Evolutionary conservation across 2,113 vertebrate genomes (phyloP).

Genomic region (Atractosteus spatula): DNA sequence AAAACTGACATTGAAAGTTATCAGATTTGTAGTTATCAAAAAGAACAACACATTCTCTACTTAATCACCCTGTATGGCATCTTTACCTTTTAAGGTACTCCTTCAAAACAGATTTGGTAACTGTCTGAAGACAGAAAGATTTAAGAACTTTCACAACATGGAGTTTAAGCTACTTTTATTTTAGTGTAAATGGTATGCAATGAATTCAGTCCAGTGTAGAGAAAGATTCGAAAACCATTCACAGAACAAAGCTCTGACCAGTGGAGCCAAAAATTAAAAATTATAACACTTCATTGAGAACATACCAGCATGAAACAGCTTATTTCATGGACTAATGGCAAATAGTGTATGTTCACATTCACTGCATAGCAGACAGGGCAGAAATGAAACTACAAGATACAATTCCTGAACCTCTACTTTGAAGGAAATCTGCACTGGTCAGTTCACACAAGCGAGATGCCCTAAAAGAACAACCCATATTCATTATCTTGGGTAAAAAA

Average conservation of each 20-base stretch:
- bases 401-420: background rate
- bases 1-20: too few relatives aligned
- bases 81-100: too few relatives aligned
- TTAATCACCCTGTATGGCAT: too few relatives aligned
- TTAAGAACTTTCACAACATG: background rate
- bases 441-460: background rate
- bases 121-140: conserved; percentile 6
- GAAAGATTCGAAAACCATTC: conserved; percentile 13
- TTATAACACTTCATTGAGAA: conserved; percentile 22
- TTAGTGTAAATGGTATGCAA: background rate
- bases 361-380: conserved; percentile 19
- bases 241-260: conserved; percentile 22
- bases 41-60: too few relatives aligned
- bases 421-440: background rate
- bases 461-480: background rate
- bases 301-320: conserved; percentile 31
- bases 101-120: too few relatives aligned
- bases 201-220: conserved; percentile 9
- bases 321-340: conserved; percentile 31
- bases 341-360: conserved; percentile 17
- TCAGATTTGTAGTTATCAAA: too few relatives aligned
- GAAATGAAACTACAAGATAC: background rate
- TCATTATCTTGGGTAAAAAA: background rate
- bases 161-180: background rate
- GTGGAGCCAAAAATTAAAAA: conserved; percentile 30